A percentile compares a stretch with the other conserved stretches of the same genome.
Conservation (phyloP, 2,113 vertebrate genomes). For the Girardinichthys multiradiatus region DNA sequence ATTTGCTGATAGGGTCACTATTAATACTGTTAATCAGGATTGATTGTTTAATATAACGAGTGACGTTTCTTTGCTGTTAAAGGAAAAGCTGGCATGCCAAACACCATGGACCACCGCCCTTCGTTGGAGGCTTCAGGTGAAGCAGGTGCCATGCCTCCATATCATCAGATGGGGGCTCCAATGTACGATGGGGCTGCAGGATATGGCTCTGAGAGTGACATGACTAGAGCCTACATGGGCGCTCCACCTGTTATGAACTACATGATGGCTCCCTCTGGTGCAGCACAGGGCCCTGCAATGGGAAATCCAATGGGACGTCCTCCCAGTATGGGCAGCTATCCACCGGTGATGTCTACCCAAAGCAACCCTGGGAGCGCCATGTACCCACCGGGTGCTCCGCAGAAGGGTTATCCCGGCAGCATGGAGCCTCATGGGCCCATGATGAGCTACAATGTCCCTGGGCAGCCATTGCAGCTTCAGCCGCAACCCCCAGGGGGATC, state of each 20-base stretch:
- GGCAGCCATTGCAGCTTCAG: slow-evolving; percentile 86
- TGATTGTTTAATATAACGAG: not conserved
- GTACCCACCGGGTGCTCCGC: slow-evolving; percentile 78
- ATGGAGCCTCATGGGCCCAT: slow-evolving; percentile 85
- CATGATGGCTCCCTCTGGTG: slow-evolving; percentile 84
- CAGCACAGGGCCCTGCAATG: slow-evolving; percentile 83
- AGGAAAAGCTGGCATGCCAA: slow-evolving; percentile 89
- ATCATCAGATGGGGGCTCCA: slow-evolving; percentile 86
- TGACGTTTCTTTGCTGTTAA: slow-evolving; percentile 23
- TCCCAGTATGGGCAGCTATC: slow-evolving; percentile 81
- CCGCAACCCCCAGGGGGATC: slow-evolving; percentile 80
- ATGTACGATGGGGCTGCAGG: slow-evolving; percentile 84
- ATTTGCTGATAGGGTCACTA: too few relatives aligned
- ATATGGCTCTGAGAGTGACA: slow-evolving; percentile 87
- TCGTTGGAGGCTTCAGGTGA: slow-evolving; percentile 87
- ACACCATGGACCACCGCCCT: slow-evolving; percentile 86
- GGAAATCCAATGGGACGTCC: slow-evolving; percentile 85
- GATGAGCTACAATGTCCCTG: slow-evolving; percentile 84
- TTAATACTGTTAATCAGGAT: not conserved
- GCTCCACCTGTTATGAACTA: slow-evolving; percentile 85
- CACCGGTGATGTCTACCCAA: slow-evolving; percentile 75
- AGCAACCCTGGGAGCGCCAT: slow-evolving; percentile 72
- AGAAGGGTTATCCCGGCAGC: slow-evolving; percentile 85
- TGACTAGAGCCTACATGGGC: slow-evolving; percentile 85
- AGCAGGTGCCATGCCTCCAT: slow-evolving; percentile 82